Evolutionary conservation across 2,888 invertebrate genomes (phyloP).

Genomic region (Siphonodentalium dalli): DNA sequence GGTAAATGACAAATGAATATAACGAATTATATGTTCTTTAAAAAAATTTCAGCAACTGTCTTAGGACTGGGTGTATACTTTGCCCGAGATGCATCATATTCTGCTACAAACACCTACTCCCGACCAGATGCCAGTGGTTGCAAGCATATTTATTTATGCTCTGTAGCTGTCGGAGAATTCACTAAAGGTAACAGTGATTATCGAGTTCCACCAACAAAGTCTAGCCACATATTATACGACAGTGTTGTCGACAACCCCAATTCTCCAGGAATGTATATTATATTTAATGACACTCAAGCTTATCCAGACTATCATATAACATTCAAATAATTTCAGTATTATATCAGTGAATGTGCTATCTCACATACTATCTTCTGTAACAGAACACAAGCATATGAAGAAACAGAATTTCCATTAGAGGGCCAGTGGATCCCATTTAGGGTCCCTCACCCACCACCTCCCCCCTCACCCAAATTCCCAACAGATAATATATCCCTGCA

Average conservation of each 20-base stretch:
- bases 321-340: no score
- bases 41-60: constrained; percentile 42
- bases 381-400: no score
- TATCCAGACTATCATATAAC: constrained; percentile 57
- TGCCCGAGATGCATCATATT: constrained; percentile 44
- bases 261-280: constrained; percentile 46
- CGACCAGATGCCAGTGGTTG: constrained; percentile 31
- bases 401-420: no score
- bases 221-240: constrained; percentile 37
- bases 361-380: no score
- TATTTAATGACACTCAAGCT: constrained; percentile 57
- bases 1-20: no score
- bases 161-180: constrained; percentile 48
- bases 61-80: constrained; percentile 59
- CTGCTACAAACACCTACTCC: constrained; percentile 35
- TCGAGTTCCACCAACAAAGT: constrained; percentile 38
- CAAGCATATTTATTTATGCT: constrained; percentile 41
- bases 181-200: constrained; percentile 28
- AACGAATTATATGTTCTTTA: no score
- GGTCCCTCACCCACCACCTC: no score
- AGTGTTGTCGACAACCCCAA: constrained; percentile 42
- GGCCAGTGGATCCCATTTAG: no score
- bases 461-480: no score
- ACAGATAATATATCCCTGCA: no score
- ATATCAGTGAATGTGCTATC: no score